phyloP scores from a whole-genome alignment of 2,113 vertebrate genomes.

The Mastomys coucha region DNA sequence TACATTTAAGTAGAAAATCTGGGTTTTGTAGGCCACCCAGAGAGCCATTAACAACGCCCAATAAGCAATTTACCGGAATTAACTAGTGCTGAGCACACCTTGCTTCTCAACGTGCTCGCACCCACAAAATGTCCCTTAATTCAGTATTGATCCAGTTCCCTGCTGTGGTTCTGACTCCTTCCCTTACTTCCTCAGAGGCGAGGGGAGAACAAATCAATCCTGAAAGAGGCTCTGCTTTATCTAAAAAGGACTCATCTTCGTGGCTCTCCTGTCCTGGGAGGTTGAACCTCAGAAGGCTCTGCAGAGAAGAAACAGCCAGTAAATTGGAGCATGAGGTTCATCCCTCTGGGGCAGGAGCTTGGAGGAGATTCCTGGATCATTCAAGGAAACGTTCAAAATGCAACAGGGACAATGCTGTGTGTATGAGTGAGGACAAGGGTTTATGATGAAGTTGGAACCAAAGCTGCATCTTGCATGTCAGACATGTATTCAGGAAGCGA shows the following conservation, averaged over 20 bases:
- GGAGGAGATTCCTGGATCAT: background rate
- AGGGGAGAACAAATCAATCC: slow-evolving; percentile 67
- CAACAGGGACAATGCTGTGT: background rate
- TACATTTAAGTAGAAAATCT: background rate
- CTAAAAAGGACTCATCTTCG: slow-evolving; percentile 63
- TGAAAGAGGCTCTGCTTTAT: slow-evolving; percentile 65
- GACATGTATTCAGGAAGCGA: background rate
- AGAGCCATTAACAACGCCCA: slow-evolving; percentile 47
- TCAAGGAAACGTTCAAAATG: background rate
- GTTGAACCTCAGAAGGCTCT: slow-evolving; percentile 58
- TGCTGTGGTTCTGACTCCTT: background rate
- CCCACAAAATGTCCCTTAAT: background rate
- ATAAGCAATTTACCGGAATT: background rate
- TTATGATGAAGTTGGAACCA: background rate
- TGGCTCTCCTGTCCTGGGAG: slow-evolving; percentile 49
- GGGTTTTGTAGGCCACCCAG: background rate
- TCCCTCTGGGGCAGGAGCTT: background rate
- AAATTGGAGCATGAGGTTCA: background rate
- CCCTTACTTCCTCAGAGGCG: slow-evolving; percentile 51
- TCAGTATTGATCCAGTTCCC: slow-evolving; percentile 52
- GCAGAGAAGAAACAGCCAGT: slow-evolving; percentile 45
- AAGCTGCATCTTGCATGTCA: background rate
- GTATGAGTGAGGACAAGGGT: background rate
- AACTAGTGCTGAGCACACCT: background rate
- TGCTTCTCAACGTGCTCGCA: background rate